Conservation (phyloP, 2,113 vertebrate genomes). For the Apodemus speciosus region DNA sequence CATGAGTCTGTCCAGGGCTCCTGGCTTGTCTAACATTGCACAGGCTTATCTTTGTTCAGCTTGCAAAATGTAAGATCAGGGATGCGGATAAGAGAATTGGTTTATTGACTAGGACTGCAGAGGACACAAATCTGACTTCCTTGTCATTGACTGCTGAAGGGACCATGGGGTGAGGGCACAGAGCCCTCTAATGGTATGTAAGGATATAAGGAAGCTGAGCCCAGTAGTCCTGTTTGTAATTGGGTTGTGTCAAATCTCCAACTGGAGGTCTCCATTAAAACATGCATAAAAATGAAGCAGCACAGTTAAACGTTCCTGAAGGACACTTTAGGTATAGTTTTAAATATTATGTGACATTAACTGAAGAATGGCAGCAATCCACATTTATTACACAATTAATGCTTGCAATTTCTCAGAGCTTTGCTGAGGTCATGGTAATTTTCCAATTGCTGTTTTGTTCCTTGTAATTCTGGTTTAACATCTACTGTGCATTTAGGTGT, state of each 20-base stretch:
- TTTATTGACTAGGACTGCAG: background rate
- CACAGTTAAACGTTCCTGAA: background rate
- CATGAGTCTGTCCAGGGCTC: background rate
- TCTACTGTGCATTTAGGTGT: background rate
- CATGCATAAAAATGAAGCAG: background rate
- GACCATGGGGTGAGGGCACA: background rate
- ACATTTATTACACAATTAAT: background rate
- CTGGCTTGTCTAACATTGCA: background rate
- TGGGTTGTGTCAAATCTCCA: background rate
- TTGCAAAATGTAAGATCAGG: background rate
- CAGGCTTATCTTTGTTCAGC: background rate
- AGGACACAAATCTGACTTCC: background rate
- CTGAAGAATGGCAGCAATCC: background rate
- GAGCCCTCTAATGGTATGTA: background rate
- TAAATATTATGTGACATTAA: background rate
- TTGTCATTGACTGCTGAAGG: background rate
- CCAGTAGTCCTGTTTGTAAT: background rate
- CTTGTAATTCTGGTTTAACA: background rate
- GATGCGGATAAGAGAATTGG: background rate
- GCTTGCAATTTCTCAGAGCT: background rate
- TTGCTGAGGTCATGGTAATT: background rate
- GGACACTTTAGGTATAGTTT: background rate
- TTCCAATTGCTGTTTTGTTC: background rate
- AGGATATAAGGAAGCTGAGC: background rate
- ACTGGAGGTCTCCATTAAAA: conserved; percentile 3